Evolutionary conservation across 2,113 vertebrate genomes (phyloP), one percentile per base, ranked within the genome.

Genomic region (Ondatra zibethicus): DNA sequence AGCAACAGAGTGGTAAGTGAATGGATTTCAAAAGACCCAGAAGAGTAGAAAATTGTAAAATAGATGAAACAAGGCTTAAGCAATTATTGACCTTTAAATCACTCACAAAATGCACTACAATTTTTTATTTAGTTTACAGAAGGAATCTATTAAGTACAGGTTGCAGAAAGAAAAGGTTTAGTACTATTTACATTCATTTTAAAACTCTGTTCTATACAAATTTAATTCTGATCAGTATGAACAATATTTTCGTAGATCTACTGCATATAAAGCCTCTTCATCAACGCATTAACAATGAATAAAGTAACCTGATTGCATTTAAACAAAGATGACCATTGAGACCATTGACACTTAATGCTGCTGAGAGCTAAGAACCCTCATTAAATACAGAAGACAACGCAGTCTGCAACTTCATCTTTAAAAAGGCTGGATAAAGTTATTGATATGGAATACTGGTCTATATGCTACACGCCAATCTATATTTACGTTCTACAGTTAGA

Each of bases 171-270:
- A 99, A 99, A 99, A 99, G 98, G 98, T 99, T 99, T 99, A 99
- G 99, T 99, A 99, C 99, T 99, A 99, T 99, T 99, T 99, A 99
- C 99, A 99, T 99, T 98, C 98, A 98, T 99, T 99, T 99, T 99
- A 99, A 99, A 99, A 99, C 98, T 98, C 98, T 99, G 99, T 98
- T 99, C 99, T 99, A 99, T 99, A 99, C 99, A 99, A 99, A 99
- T 99, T 99, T 99, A 99, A 99, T 99, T 99, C 99, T 99, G 99
- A 99, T 99, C 99, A 99, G 99, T 99, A 99, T 99, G 99, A 99
- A 99, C 99, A 99, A 98, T 99, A 99, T 98, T 98, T 99, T 99
- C 91, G 97, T 99, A 99, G 99, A 99, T 98, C 99, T 99, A 99
- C 99, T 99, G 98, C 98, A 99, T 99, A 99, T 98, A 99, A 99